Percentiles rank a stretch among this genome's conserved stretches.
Evolutionary conservation across 23 tunicate species (phyloP).

Genomic region (Halocynthia aurantium): DNA sequence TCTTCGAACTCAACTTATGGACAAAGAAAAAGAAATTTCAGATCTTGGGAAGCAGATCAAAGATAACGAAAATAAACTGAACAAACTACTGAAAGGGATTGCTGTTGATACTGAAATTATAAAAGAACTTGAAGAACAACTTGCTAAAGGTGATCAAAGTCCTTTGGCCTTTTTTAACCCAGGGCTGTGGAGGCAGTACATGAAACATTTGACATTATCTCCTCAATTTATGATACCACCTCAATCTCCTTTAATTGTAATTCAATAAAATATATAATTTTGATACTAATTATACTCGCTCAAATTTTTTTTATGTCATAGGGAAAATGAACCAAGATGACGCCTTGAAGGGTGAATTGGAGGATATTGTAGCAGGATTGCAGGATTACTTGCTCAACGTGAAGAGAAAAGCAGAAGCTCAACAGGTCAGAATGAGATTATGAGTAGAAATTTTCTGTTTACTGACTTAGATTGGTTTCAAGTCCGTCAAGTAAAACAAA

Average conservation of each 20-base stretch:
- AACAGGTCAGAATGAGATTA: slow-evolving; percentile 20
- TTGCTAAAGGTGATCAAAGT: slow-evolving; percentile 51
- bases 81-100: slow-evolving; percentile 57
- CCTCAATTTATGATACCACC: too few species aligned
- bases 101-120: slow-evolving; percentile 89
- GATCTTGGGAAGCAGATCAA: slow-evolving; percentile 48
- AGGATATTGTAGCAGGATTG: slow-evolving; percentile 70
- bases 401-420: slow-evolving; percentile 75
- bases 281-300: neutral
- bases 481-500: too few species aligned
- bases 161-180: too few species aligned
- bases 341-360: slow-evolving; percentile 69
- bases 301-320: slow-evolving; percentile 9
- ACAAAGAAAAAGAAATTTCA: slow-evolving; percentile 49
- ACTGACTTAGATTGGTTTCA: too few species aligned
- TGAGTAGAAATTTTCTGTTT: too few species aligned
- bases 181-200: too few species aligned
- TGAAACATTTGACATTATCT: too few species aligned
- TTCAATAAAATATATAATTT: neutral
- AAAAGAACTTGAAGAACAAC: slow-evolving; percentile 76
- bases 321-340: slow-evolving; percentile 76
- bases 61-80: slow-evolving; percentile 55
- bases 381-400: slow-evolving; percentile 78
- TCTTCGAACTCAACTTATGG: slow-evolving; percentile 30
- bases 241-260: neutral